Percentiles rank a stretch among this genome's conserved stretches.
Evolutionary conservation across 2,888 invertebrate genomes (phyloP).

Genomic region (Melieria crassipennis): DNA sequence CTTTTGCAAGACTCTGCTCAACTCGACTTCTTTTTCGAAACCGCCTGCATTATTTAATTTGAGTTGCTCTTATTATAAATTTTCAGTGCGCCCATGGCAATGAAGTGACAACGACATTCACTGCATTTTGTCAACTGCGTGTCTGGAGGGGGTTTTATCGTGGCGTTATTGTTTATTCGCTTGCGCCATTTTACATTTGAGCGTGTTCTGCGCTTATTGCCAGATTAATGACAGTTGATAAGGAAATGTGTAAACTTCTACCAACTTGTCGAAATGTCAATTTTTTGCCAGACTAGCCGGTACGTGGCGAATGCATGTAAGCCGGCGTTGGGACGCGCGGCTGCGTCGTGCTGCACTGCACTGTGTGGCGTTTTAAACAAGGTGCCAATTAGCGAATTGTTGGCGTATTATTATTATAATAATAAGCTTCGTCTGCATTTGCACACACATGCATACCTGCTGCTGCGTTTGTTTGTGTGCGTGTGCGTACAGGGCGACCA

Average conservation of each 20-base stretch:
- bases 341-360: constrained; percentile 25
- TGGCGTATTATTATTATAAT: constrained; percentile 44
- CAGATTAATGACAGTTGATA: constrained; percentile 46
- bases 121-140: constrained; percentile 23
- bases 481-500: too few relatives aligned
- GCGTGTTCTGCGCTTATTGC: constrained; percentile 26
- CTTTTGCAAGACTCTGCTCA: too few relatives aligned
- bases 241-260: constrained; percentile 45
- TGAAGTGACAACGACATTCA: constrained; percentile 26
- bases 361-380: constrained; percentile 37
- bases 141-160: neutral
- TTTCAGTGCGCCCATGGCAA: neutral
- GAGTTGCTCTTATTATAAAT: too few relatives aligned
- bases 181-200: neutral
- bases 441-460: constrained; percentile 8
- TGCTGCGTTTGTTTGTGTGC: constrained; percentile 26
- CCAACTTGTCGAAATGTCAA: constrained; percentile 44
- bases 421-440: constrained; percentile 35
- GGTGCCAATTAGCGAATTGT: constrained; percentile 46
- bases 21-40: too few relatives aligned
- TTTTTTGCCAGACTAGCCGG: constrained; percentile 3
- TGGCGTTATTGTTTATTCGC: constrained; percentile 1
- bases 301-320: constrained; percentile 5
- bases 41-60: too few relatives aligned
- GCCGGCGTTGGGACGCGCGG: neutral